Evolutionary conservation across 2,888 invertebrate genomes (phyloP).

Genomic region (Eumerus sabulonum): DNA sequence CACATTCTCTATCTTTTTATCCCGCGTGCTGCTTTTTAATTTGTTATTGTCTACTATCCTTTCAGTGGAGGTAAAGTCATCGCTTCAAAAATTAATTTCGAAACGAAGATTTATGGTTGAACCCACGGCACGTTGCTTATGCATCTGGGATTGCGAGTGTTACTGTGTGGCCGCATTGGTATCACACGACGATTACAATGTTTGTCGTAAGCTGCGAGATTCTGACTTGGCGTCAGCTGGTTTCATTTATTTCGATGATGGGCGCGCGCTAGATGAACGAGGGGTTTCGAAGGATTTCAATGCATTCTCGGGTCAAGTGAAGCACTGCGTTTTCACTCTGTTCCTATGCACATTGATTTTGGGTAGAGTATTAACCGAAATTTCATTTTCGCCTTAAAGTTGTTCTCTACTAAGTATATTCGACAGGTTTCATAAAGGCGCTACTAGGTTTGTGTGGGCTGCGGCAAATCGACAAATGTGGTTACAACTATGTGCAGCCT

Average conservation of each 20-base stretch:
- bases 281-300: too few species aligned
- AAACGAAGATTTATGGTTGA: slow-evolving; percentile 72
- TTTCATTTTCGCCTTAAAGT: slow-evolving; percentile 25
- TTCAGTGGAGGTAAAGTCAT: slow-evolving; percentile 68
- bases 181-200: slow-evolving; percentile 70
- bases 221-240: slow-evolving; percentile 70
- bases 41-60: slow-evolving; percentile 43
- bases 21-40: too few species aligned
- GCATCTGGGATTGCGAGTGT: slow-evolving; percentile 75
- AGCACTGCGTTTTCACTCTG: slow-evolving; percentile 50
- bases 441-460: slow-evolving; percentile 70
- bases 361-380: slow-evolving; percentile 67
- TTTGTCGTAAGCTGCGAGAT: slow-evolving; percentile 71
- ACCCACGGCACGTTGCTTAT: slow-evolving; percentile 74
- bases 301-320: slow-evolving; percentile 43
- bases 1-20: too few species aligned
- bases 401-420: neutral
- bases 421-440: slow-evolving; percentile 72
- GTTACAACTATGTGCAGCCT: slow-evolving; percentile 73
- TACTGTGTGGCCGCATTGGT: slow-evolving; percentile 73
- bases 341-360: slow-evolving; percentile 69
- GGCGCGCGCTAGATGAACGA: slow-evolving; percentile 11
- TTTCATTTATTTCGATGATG: slow-evolving; percentile 65
- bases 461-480: slow-evolving; percentile 68
- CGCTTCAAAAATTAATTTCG: slow-evolving; percentile 63